phyloP scores from a whole-genome alignment of 2,888 invertebrate genomes.

The Scaptomyza cyrtandrae region DNA sequence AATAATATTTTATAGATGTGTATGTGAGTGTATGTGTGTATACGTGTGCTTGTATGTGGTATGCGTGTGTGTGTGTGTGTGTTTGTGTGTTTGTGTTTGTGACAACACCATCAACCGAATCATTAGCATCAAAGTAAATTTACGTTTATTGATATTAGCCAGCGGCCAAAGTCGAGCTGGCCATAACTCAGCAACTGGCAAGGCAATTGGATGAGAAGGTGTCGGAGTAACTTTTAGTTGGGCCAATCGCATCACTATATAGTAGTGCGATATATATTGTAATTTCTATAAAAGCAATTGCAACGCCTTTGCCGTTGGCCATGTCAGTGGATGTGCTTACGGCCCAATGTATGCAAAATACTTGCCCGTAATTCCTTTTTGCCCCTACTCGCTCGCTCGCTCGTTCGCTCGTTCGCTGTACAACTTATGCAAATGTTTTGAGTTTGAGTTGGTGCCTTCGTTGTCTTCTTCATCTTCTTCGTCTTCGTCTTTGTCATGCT shows the following conservation, averaged over 20 bases:
- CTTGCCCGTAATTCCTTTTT: constrained; percentile 56
- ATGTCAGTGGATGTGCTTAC: constrained; percentile 26
- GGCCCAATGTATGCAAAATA: constrained; percentile 65
- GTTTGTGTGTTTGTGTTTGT: not conserved
- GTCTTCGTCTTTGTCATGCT: constrained; percentile 54
- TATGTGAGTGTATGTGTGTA: not conserved
- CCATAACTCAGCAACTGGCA: constrained; percentile 37
- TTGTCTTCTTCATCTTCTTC: constrained; percentile 26
- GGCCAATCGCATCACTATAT: not conserved
- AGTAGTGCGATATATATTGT: constrained; percentile 31
- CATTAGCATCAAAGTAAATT: constrained; percentile 71
- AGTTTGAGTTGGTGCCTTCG: constrained; percentile 3
- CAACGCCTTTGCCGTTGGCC: constrained; percentile 37
- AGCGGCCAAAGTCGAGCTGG: constrained; percentile 20
- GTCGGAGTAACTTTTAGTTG: not conserved
- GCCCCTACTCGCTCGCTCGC: constrained; percentile 2
- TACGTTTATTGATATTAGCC: constrained; percentile 51
- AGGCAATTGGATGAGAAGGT: not conserved
- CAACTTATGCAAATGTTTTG: constrained; percentile 66
- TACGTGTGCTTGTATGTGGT: too few relatives aligned
- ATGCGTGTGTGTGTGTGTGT: too few relatives aligned
- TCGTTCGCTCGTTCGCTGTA: constrained; percentile 34
- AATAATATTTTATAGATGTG: constrained; percentile 6
- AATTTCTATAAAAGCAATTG: constrained; percentile 45
- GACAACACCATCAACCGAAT: constrained; percentile 50